These are phyloP conservation scores for Tipula confusa DNA, from an alignment of 2,888 invertebrate species.

Conservation along the genomic window DNA sequence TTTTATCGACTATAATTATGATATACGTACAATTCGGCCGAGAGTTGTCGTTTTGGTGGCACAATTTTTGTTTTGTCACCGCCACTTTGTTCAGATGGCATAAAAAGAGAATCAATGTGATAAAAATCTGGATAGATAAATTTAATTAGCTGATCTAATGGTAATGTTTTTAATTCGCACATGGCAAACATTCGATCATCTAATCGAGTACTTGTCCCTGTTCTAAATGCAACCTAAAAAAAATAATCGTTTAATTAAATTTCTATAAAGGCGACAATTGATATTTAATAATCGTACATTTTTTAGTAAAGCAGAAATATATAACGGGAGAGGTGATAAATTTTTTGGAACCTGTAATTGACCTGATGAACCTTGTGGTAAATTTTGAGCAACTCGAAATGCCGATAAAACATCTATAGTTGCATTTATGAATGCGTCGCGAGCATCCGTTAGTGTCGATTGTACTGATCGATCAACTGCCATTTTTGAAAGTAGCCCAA, in stretches of 20 bases:
- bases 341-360: conserved; percentile 72
- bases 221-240: conserved; percentile 77
- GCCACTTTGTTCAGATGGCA: conserved; percentile 36
- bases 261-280: background rate
- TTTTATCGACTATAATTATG: background rate
- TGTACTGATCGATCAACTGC: conserved; percentile 88
- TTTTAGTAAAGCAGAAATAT: conserved; percentile 84
- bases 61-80: conserved; percentile 43
- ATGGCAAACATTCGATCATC: conserved; percentile 92
- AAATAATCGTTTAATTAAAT: conserved; percentile 31
- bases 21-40: conserved; percentile 63
- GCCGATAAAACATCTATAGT: conserved; percentile 83
- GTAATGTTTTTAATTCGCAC: conserved; percentile 88
- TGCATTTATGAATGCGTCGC: conserved; percentile 95
- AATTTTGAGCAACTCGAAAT: conserved; percentile 63
- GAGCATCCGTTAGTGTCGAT: conserved; percentile 83
- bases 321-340: conserved; percentile 79
- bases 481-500: conserved; percentile 93
- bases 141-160: conserved; percentile 74
- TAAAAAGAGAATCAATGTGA: conserved; percentile 70
- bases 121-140: conserved; percentile 89
- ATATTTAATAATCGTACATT: conserved; percentile 55
- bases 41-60: conserved; percentile 65
- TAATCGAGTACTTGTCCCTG: conserved; percentile 79
- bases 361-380: conserved; percentile 53